Evolutionary conservation across 2,797 vertebrate genomes (phyloP), one percentile per base, ranked within the genome.

Genomic region (Enteromius mattozi): DNA sequence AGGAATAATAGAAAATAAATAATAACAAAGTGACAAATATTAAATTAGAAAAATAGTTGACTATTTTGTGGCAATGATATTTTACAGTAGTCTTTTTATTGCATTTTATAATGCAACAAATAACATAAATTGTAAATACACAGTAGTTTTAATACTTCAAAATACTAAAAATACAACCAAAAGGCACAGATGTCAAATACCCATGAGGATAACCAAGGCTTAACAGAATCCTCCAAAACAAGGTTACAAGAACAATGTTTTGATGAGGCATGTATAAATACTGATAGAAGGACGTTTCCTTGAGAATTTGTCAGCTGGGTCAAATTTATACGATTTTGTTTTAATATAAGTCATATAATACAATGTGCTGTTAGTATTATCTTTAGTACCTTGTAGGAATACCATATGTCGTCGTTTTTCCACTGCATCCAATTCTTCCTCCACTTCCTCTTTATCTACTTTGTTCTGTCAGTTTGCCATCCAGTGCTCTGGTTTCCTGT

Each of bases 401-500:
- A 71, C 17, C 59, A 14, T 16, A 47, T 30, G 45, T 70, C 6
- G 16, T 47, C n/a, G 7, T 30, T 56, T 51, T 16, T 68, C 24
- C 81, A 77, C 61, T 30, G 16, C 61, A 27, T 76, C 35, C 16
- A 47, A 68, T 49, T 82, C 13, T 68, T 76, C 51, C 51, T 59
- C 51, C 40, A 42, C 12, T 33, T 49, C 17, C n/a, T 24, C 30
- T 76, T 66, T 33, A n/a, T 83, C 72, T 45, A 21, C 16, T 65
- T 71, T 40, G 13, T 42, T 78, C 65, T 69, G 70, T 83, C 40
- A 59, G 47, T 59, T 80, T 84, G 35, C 71, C 51, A 35, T 35
- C 40, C 71, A 78, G 72, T 70, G 61, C 59, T 59, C 42, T 42
- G 72, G 8, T 65, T 68, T 85, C 45, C 30, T 76, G 75, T 78